Evolutionary conservation across 2,113 vertebrate genomes (phyloP).

Genomic region (Probosciger aterrimus): DNA sequence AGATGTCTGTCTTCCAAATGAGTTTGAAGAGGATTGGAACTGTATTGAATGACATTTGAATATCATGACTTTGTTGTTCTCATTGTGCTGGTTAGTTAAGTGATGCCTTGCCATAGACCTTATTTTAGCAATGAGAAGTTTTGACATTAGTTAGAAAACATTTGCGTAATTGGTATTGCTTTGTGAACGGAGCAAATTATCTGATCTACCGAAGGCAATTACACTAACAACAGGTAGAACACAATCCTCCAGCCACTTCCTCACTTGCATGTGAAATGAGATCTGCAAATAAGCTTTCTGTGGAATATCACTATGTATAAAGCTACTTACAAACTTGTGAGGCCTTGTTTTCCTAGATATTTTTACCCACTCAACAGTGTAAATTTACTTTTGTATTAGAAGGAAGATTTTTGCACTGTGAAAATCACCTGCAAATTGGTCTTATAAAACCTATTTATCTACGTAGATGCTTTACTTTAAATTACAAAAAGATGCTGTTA

Average conservation of each 20-base stretch:
- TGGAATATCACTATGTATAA: not conserved
- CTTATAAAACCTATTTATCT: not conserved
- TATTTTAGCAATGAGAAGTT: not conserved
- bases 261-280: not conserved
- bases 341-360: not conserved
- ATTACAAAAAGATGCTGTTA: not conserved
- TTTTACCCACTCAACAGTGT: not conserved
- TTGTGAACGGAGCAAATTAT: not conserved
- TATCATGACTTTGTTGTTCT: not conserved
- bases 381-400: not conserved
- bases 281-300: not conserved
- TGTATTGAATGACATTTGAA: not conserved
- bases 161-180: not conserved
- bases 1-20: not conserved
- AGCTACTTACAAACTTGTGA: not conserved
- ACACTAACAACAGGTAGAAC: not conserved
- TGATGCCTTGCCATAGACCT: not conserved
- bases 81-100: not conserved
- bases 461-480: not conserved
- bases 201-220: not conserved
- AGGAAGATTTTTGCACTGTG: not conserved
- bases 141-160: not conserved
- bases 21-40: not conserved
- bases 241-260: not conserved
- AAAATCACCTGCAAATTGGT: not conserved